Base-by-base conservation (phyloP, 2,888 invertebrate species). In the Papilio protenor region DNA sequence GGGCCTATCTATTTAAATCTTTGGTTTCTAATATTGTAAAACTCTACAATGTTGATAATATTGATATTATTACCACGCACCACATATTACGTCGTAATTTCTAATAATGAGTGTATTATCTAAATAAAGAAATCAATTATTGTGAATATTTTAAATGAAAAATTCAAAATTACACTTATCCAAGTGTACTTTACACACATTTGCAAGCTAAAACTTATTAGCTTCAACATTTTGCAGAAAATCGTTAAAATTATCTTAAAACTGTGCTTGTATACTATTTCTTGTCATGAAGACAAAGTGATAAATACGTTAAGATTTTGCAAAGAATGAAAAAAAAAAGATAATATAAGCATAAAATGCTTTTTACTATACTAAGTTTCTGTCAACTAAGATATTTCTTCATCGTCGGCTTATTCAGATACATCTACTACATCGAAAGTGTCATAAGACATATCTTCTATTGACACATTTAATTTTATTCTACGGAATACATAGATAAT, bases 1-100 rank as follows among this genome's bases (percentile, higher is more conserved):
- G 66, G 45, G 66, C 45, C 66, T 45, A 69, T 69, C 66, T 45
- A 69, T 69, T 69, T 69, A 69, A 45, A 69, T 45, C 45, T 69
- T 69, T 69, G 66, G 66, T 69, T 40, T 21, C 21, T 69, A 45
- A 21, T 21, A 69, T 45, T 14, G n/a, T 40, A 40, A 66, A 33
- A 64, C 33, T 10, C 40, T 40, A 18, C 8, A 33, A 33, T 64
- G n/a, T 27, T 66, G 66, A 40, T 66, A 2, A 27, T 64, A 64
- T 64, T 40, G 18, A 45, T 40, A 1, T 69, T 45, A 45, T n/a
- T 2, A 69, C 45, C 66, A 40, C 33, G 61, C 6, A 40, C 40
- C n/a, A 66, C 12, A 45, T 11, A 21, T 66, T 69, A 69, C n/a
- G 45, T 69, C 45, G 66, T 45, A 69, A 69, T 69, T 69, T 69